Base-by-base conservation (phyloP, 2,888 invertebrate genomes). In the Spodoptera exigua region DNA sequence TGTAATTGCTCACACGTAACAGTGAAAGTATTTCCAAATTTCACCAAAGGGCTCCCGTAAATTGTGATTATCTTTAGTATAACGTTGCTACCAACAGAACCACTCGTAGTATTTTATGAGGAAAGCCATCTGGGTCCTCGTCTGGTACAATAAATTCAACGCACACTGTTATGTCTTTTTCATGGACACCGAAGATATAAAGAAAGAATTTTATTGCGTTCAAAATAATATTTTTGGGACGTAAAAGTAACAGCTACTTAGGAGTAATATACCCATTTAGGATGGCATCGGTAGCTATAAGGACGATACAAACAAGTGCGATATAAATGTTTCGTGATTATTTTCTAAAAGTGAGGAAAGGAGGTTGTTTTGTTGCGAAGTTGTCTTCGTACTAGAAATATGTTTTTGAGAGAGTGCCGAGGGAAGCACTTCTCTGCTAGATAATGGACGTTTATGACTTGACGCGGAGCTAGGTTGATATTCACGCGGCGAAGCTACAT, bases 51-150 rank as follows among this genome's bases (percentile, higher is more conserved):
- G 86, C 85, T 82, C 83, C 87, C 86, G 93, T 93, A 94, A 94
- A 93, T 94, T 91, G 89, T 92, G 92, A 93, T 94, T 93, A 94
- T 91, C 91, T 92, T 90, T 90, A 93, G 92, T 91, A 91, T 83
- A 86, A 82, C 87, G 85, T 84, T 85, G 88, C 83, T 89, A 89
- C 87, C 86, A 88, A 86, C 88, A 89, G 88, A 88, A 87, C 89
- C 90, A 90, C 92, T 93, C 89, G 84, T 88, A 84, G 88, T 92
- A 91, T 93, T 93, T 93, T 93, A 93, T 89, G 93, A 91, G 91
- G 76, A 85, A 86, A 91, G 92, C 91, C 93, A 93, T 93, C 93
- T 93, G 93, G 91, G 92, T 85, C 89, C 89, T 84, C 83, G 89
- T 85, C 86, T 87, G 82, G 85, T 83, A 89, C 90, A 89, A 93